Base-by-base conservation (phyloP, 2,113 vertebrate species). In the Zeus faber region DNA sequence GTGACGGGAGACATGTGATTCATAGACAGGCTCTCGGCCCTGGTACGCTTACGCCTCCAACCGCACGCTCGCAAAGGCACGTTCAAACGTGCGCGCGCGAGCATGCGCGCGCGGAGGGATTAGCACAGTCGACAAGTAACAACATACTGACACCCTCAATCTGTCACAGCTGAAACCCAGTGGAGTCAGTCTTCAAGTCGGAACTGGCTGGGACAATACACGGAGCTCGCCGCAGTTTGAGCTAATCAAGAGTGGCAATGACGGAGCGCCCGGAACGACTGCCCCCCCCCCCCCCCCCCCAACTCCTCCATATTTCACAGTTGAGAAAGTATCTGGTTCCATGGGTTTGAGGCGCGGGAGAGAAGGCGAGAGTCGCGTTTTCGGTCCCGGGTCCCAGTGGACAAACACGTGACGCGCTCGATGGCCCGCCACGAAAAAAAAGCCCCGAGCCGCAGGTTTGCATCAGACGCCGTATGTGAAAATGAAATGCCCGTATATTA, bases 91-190 rank as follows among this genome's bases (percentile, higher is more conserved):
- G 50, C 27, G 44, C 56, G 43, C 22, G 5, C 24, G 44, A 9
- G 25, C 54, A 49, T 13, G 31, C 39, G 49, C 20, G 23, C 44
- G 21, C 20, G 13, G 16, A 52, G 33, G 41, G 44, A 55, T n/a
- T 54, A 9, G 6, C 37, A 8, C 16, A 41, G 47, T 52, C 46
- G 46, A 35, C 31, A 40, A 41, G 44, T 66, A 59, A 60, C 58
- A 71, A 57, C 69, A 73, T 74, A 62, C 52, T 76, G 69, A 76
- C 79, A 83, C 75, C 70, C 77, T 76, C 77, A 79, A 83, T 87
- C 84, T 85, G 84, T 81, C 77, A 70, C 62, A 75, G 74, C 65
- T 60, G 54, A 76, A 78, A 71, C 75, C 78, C 78, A 73, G 40
- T 74, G 80, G 82, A 77, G 41, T 58, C 62, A 31, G 49, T 76